Evolutionary conservation across 1,140 invertebrate species (phyloP), one percentile per base, ranked within the genome.

Genomic region (Cotesia glomerata): DNA sequence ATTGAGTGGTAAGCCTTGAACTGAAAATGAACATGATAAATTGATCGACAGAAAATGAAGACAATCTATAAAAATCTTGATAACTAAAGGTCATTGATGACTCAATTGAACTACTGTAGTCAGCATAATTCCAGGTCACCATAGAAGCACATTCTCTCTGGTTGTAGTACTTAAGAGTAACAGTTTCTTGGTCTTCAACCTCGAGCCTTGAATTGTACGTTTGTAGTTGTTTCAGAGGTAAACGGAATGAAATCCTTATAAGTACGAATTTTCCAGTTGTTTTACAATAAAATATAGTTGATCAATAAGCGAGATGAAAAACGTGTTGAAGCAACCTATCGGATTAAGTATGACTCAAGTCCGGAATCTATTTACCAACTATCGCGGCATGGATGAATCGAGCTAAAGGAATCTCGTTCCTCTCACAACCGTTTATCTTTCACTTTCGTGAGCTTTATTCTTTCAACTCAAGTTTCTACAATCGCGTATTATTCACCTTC

Each of bases 341-440:
- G 18, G 14, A 54, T 18, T 14, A 34, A 39, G 26, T 34, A 62
- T 26, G 26, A 26, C 18, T 32, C 61, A 63, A 54, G 34, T 63
- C 61, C 34, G 9, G 63, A 65, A 49, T 45, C 54, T 49, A 34
- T 73, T 56, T 35, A 61, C 34, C 26, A 66, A 13, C 36, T 34
- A 58, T 34, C 64, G 45, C 26, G n/a, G 67, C 61, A 71, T 58
- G 64, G 61, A 75, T 75, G 74, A 75, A 75, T 75, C 74, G 71
- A 72, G 65, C 70, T 11, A 69, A 70, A 70, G 74, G 74, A 75
- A 75, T 75, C 67, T 49, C 52, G 62, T 62, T 74, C 63, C 68
- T 70, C 72, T 62, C 68, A 54, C 39, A 34, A 75, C 69, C 74
- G 74, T 75, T 75, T 75, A 75, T 75, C 74, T 75, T 75, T 75